A percentile compares a stretch with the other conserved stretches of the same genome.
phyloP scores from a whole-genome alignment of 2,888 invertebrate genomes.

The Clostera curtula region DNA sequence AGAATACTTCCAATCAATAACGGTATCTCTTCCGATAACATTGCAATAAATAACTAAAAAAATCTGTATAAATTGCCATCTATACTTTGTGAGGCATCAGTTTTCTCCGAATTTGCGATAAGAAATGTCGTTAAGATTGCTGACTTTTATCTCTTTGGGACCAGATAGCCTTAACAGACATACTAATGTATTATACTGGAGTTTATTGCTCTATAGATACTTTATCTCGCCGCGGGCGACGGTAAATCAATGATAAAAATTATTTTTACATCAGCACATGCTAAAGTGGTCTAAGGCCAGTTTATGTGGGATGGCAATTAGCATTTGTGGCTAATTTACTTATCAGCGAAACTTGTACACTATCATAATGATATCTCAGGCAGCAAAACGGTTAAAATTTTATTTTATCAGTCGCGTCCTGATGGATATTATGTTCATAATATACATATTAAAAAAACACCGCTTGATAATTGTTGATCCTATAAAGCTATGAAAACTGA shows the following conservation, averaged over 20 bases:
- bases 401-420: too few species aligned
- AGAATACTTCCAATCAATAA: not conserved
- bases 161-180: constrained; percentile 47
- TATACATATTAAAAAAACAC: too few species aligned
- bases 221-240: constrained; percentile 35
- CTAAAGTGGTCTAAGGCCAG: too few species aligned
- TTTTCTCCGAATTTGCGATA: constrained; percentile 51
- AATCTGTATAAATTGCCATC: constrained; percentile 2
- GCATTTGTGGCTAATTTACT: not conserved
- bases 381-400: too few species aligned
- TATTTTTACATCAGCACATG: constrained; percentile 14
- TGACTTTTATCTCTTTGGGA: constrained; percentile 51
- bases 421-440: too few species aligned
- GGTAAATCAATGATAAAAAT: constrained; percentile 34
- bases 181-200: constrained; percentile 50
- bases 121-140: constrained; percentile 58
- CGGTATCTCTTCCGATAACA: constrained; percentile 6
- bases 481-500: too few species aligned
- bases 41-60: constrained; percentile 12
- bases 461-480: too few species aligned
- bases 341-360: too few species aligned
- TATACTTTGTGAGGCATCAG: constrained; percentile 19
- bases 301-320: constrained; percentile 5
- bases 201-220: constrained; percentile 43
- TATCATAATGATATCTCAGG: too few species aligned